Conservation (phyloP, 2,797 vertebrate species). For the Cynopterus sphinx region DNA sequence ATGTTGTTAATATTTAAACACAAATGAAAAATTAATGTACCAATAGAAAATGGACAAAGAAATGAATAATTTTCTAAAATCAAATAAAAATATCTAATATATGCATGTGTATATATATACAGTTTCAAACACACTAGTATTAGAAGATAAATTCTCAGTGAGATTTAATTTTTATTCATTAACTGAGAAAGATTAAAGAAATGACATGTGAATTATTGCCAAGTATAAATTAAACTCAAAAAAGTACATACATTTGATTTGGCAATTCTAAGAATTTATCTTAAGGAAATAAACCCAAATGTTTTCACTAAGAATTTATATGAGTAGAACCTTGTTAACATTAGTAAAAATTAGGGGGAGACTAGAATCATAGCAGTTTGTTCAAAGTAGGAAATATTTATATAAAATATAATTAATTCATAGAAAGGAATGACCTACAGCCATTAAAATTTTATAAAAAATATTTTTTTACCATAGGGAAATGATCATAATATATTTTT, state of each 20-base stretch:
- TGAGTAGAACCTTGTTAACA: neutral
- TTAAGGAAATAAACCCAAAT: slow-evolving; percentile 41
- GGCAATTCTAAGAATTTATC: slow-evolving; percentile 47
- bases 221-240: slow-evolving; percentile 40
- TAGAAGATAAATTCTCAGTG: neutral
- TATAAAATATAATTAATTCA: neutral
- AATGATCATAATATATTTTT: neutral
- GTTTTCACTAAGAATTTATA: neutral
- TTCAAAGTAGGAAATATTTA: neutral
- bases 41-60: neutral
- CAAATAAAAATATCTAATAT: neutral
- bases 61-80: slow-evolving; percentile 10
- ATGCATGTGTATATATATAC: neutral
- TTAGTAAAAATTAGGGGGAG: neutral
- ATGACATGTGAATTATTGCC: neutral
- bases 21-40: neutral
- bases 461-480: neutral
- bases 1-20: neutral
- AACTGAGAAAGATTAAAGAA: neutral
- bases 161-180: slow-evolving; percentile 32
- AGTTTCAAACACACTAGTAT: neutral
- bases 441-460: slow-evolving; percentile 14
- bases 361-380: neutral
- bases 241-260: slow-evolving; percentile 2
- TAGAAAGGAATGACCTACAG: neutral